Conservation (phyloP, 2,113 vertebrate species). For the Hypanus sabinus region DNA sequence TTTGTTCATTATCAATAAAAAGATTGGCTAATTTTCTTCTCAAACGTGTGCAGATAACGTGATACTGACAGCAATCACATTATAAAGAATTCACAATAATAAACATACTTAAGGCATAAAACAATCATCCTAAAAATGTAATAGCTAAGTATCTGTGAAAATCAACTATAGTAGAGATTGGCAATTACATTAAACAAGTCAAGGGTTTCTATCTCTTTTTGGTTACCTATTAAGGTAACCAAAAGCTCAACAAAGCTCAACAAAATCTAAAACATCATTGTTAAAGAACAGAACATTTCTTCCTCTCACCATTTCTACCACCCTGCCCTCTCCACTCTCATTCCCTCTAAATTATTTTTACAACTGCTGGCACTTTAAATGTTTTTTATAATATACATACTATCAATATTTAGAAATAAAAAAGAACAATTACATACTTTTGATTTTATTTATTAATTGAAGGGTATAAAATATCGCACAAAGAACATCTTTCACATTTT, state of each 20-base stretch:
- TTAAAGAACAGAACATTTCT: neutral
- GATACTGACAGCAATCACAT: neutral
- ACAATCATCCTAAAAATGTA: neutral
- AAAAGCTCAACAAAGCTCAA: too few relatives aligned
- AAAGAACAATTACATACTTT: too few relatives aligned
- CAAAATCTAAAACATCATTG: neutral
- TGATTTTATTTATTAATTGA: too few relatives aligned
- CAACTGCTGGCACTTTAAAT: too few relatives aligned
- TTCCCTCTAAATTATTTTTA: too few relatives aligned
- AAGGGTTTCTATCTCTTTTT: neutral
- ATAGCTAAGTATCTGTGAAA: neutral
- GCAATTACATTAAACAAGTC: neutral
- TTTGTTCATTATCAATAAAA: neutral
- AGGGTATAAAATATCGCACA: too few relatives aligned
- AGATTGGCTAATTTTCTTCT: neutral
- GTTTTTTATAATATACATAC: too few relatives aligned
- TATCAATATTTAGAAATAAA: too few relatives aligned
- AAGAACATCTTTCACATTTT: too few relatives aligned
- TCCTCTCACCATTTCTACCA: too few relatives aligned
- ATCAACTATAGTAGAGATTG: neutral
- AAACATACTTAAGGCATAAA: neutral
- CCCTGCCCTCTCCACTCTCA: too few relatives aligned
- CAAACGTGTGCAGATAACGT: neutral
- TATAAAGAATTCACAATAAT: neutral
- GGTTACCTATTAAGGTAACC: too few relatives aligned